Conservation (phyloP, 2,113 vertebrate genomes). For the Otis tarda region DNA sequence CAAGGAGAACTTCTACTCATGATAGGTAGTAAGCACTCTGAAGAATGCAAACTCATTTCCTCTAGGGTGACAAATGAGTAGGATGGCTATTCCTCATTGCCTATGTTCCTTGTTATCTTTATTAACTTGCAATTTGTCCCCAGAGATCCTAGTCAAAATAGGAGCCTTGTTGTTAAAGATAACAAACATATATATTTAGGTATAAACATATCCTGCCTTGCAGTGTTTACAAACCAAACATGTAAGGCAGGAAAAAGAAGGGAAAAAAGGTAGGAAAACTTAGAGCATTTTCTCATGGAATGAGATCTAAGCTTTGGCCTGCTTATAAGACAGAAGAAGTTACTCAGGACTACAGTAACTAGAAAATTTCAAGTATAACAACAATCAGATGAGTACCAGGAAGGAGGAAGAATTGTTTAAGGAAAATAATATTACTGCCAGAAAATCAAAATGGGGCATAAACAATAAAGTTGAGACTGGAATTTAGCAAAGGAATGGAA, state of each 20-base stretch:
- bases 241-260: background rate
- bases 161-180: background rate
- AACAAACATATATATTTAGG: background rate
- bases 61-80: background rate
- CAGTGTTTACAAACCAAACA: background rate
- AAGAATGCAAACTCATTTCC: background rate
- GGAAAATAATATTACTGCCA: background rate
- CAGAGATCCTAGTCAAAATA: background rate
- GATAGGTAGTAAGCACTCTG: background rate
- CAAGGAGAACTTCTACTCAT: background rate
- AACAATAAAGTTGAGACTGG: background rate
- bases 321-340: background rate
- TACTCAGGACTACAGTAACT: background rate
- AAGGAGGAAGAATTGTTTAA: background rate
- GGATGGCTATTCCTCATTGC: background rate
- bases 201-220: background rate
- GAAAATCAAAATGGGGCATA: background rate
- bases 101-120: background rate
- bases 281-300: background rate
- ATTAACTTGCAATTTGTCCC: background rate
- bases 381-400: background rate
- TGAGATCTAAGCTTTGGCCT: background rate
- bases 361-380: background rate
- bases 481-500: background rate
- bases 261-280: background rate